Base-by-base conservation (phyloP, 1,140 invertebrate genomes). In the Batillaria attramentaria region DNA sequence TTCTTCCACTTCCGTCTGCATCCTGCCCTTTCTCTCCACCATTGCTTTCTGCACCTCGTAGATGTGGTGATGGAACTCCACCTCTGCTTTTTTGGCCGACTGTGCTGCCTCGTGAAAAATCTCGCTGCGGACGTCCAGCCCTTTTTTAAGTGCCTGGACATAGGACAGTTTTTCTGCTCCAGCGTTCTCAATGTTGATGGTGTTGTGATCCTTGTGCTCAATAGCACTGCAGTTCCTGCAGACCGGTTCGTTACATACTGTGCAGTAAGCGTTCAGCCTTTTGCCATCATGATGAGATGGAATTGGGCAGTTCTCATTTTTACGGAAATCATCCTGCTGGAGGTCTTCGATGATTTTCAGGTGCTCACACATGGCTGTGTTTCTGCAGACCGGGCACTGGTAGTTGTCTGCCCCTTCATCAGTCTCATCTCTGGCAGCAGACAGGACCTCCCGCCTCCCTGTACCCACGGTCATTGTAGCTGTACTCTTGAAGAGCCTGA, bases 321-420 rank as follows among this genome's bases (percentile, higher is more conserved):
- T 39, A 2, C 73, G 28, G 41, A 75, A 62, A 0, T 54, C 28
- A 4, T 75, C 57, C 1, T 70, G 37, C 41, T 31, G 20, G 8
- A 75, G 54, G 42, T 75, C 33, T n/a, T 62, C 42, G 28, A 75
- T 24, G 33, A 37, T 57, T 16, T 33, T 24, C 39, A 57, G 39
- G 57, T 75, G 73, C 20, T 75, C 73, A 20, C 73, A 75, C 4
- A 20, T 62, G 20, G 35, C 73, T 41, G 73, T 75, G 37, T 75
- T 75, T 18, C 73, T 57, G 73, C 73, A 75, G 43, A 75, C 62
- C 5, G 73, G 73, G 39, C 73, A 75, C 39, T 75, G 50, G 68
- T 0, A 46, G 31, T 39, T n/a, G n/a, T n/a, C 20, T 46, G 41
- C 16, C 20, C 35, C 31, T 3, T 39, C 24, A 60, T 60, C 33